Evolutionary conservation across 2,113 vertebrate species (phyloP), one percentile per base, ranked within the genome.

Genomic region (Chelonoidis abingdonii): DNA sequence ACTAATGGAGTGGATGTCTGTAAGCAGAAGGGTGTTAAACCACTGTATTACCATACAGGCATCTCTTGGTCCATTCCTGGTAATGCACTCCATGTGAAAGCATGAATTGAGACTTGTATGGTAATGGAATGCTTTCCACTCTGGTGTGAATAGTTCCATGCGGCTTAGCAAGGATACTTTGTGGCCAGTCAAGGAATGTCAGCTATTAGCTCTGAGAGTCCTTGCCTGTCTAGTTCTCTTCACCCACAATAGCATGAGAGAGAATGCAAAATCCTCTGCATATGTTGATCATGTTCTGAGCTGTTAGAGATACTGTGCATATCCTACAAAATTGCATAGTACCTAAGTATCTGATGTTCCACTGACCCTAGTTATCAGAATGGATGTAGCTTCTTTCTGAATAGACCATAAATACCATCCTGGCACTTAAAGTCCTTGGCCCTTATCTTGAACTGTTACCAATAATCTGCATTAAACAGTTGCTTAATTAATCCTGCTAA

Each of bases 61-160:
- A 44, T 88, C 94, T 98, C 94, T 94, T 92, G 86, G 91, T 84
- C 54, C 49, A 0, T 83, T 87, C 59, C 92, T 93, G 85, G 41
- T 57, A 56, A 72, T 54, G 84, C 53, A 21, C 41, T 80, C 75
- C 38, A 1, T 1, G 38, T 41, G 72, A 65, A 52, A 0, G 11
- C 17, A 1, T 79, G 75, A 47, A 44, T 47, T 47, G 44, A 47
- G 41, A 24, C 27, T 76, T 41, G 2, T 76, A 41, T 44, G 75
- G 41, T 47, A 72, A 72, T 47, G 41, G 75, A 13, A 76, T 78
- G 41, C 12, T 78, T 44, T 78, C 24, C 41, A 47, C 41, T 78
- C n/a, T 47, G 41, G 6, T 14, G 24, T 47, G 75, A 78, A 47
- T 47, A 11, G 10, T 44, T 76, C n/a, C 41, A 41, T 47, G 38